Base-by-base conservation (phyloP, 1,140 invertebrate genomes). In the Ips nitidus region DNA sequence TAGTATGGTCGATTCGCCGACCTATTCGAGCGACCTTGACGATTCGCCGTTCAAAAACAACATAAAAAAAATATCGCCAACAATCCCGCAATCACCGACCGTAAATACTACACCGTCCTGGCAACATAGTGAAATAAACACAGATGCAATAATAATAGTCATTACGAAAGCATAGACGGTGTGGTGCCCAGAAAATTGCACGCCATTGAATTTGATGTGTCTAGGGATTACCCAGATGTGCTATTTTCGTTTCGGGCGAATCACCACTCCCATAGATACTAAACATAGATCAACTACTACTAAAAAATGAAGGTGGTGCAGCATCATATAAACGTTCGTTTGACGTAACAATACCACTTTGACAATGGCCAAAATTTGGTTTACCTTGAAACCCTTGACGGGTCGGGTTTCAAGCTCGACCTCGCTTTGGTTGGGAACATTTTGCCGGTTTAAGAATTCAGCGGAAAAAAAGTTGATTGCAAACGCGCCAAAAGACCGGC, bases 181-280 rank as follows among this genome's bases (percentile, higher is more conserved):
- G 53, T 71, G 70, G 70, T 71, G 70, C 70, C 70, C 52, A 58
- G 55, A 43, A 58, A 64, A 65, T 70, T 70, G 53, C 68, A 64
- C 6, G 64, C 42, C 58, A 66, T 66, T 41, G 53, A 66, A 7
- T 57, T 58, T 50, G 42, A 66, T 66, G 55, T 66, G 41, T 66
- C 52, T 65, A 65, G 7, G 62, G 62, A 65, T 53, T 43, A 65
- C 62, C 62, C 39, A 65, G 50, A 65, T 56, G 62, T 43, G 50
- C 47, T 63, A 63, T 63, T 63, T 63, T 63, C 39, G 47, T 63
- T 63, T 22, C 56, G 47, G 22, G 0, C 45, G 45, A 8, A 8
- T 50, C 6, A 50, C 22, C 22, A 47, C 6, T 47, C 45, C 6
- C 6, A 22, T 8, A 50, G 45, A 22, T 50, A 8, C 2, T 2